Conservation (phyloP, 2,888 invertebrate species). For the Sialis fuliginosa region DNA sequence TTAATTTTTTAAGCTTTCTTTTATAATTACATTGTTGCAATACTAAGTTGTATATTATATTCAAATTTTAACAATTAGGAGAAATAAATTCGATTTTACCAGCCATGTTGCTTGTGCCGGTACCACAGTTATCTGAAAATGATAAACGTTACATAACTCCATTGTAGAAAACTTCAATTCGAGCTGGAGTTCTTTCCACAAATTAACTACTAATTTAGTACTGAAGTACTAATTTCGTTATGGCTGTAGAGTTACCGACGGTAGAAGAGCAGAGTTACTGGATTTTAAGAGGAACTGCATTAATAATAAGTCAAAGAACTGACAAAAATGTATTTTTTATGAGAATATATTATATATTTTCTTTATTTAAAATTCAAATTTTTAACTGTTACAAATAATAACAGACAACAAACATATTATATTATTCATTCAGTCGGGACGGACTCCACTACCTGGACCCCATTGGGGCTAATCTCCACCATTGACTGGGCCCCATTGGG, state of each 20-base stretch:
- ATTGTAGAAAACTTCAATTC: constrained; percentile 73
- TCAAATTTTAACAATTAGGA: constrained; percentile 26
- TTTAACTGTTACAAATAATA: too few relatives aligned
- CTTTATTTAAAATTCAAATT: too few relatives aligned
- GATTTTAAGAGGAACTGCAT: constrained; percentile 77
- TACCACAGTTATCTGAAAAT: constrained; percentile 35
- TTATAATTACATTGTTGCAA: background rate
- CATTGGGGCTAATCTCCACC: too few relatives aligned
- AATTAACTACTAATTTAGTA: too few relatives aligned
- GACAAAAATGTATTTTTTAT: too few relatives aligned
- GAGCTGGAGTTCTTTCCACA: constrained; percentile 74
- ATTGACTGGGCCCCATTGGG: too few relatives aligned
- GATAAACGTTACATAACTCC: constrained; percentile 57
- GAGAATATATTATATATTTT: too few relatives aligned
- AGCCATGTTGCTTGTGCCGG: constrained; percentile 47
- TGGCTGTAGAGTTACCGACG: constrained; percentile 56
- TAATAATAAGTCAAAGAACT: constrained; percentile 65
- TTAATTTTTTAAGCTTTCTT: background rate
- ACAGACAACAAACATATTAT: too few relatives aligned
- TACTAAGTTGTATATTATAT: background rate
- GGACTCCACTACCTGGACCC: too few relatives aligned
- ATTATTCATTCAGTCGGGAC: too few relatives aligned
- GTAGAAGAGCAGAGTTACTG: constrained; percentile 51
- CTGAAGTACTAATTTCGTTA: constrained; percentile 83
- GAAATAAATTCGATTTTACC: constrained; percentile 62